Evolutionary conservation across 2,113 vertebrate genomes (phyloP).

Genomic region (Chelonoidis abingdonii): DNA sequence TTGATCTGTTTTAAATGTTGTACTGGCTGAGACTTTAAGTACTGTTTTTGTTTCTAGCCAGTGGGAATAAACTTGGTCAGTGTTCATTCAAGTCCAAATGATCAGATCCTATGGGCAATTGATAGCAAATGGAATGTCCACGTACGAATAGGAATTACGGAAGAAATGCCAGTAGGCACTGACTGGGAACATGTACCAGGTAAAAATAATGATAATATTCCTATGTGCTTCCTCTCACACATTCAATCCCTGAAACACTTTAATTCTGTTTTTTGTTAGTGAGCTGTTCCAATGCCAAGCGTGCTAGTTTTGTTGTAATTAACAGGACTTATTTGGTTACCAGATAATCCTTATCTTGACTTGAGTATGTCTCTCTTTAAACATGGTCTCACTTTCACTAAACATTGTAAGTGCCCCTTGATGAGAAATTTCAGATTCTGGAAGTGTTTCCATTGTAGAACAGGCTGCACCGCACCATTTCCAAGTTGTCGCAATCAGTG

Average conservation of each 20-base stretch:
- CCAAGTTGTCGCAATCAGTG: background rate
- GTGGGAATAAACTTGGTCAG: conserved; percentile 89
- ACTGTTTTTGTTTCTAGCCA: conserved; percentile 81
- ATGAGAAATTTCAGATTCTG: background rate
- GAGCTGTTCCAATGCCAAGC: background rate
- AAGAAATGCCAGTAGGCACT: conserved; percentile 97
- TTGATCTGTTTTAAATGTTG: conserved; percentile 12
- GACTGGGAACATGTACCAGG: conserved; percentile 96
- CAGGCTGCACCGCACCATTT: background rate
- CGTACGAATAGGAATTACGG: conserved; percentile 89
- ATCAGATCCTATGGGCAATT: conserved; percentile 92
- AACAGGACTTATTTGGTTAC: background rate
- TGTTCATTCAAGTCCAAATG: conserved; percentile 91
- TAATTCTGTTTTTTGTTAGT: background rate
- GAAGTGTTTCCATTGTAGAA: background rate
- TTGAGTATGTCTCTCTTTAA: background rate
- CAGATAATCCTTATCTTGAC: background rate
- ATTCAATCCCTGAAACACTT: background rate
- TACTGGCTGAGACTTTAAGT: conserved; percentile 42
- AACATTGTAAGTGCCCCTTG: background rate
- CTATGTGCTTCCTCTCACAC: background rate
- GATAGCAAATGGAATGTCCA: conserved; percentile 92
- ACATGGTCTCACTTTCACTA: background rate
- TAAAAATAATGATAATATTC: conserved; percentile 55
- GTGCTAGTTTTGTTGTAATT: background rate